These are phyloP conservation scores for Radopholus similis DNA, from an alignment of 1,140 invertebrate genomes.

Conservation along the genomic window DNA sequence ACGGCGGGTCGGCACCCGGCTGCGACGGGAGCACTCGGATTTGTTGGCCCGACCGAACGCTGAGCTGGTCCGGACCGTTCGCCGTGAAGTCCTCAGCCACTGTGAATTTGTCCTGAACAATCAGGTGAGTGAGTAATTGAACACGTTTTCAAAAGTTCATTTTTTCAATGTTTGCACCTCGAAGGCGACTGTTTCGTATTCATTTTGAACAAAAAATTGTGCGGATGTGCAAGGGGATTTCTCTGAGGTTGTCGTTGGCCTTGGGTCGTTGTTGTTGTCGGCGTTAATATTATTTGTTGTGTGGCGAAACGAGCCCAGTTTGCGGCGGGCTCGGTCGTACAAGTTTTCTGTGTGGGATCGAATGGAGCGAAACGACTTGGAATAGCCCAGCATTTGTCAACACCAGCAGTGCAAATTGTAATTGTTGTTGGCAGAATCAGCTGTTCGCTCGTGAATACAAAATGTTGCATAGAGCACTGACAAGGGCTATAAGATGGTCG, in stretches of 20 bases:
- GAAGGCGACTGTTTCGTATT: not conserved
- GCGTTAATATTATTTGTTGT: not conserved
- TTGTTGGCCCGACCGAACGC: not conserved
- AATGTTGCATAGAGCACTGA: too few species aligned
- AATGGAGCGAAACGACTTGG: slow-evolving; percentile 35
- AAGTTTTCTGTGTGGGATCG: slow-evolving; percentile 33
- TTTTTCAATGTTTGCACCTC: not conserved
- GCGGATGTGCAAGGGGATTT: not conserved
- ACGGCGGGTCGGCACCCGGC: not conserved
- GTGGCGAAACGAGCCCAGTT: slow-evolving; percentile 29
- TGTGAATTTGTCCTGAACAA: not conserved
- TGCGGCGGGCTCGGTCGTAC: slow-evolving; percentile 30
- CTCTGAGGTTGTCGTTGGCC: not conserved
- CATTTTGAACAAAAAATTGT: slow-evolving; percentile 6
- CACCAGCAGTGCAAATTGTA: too few species aligned
- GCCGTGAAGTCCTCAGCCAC: slow-evolving; percentile 10
- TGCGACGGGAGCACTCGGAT: not conserved
- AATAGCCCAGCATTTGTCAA: slow-evolving; percentile 28
- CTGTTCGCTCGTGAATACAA: too few species aligned
- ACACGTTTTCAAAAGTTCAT: not conserved
- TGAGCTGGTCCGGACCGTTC: not conserved
- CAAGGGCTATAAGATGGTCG: too few species aligned
- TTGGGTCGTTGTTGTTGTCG: not conserved
- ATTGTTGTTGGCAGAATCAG: too few species aligned
- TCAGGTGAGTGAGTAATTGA: not conserved